Evolutionary conservation across 2,888 invertebrate genomes (phyloP).

Genomic region (Cremastobaeus sp.): DNA sequence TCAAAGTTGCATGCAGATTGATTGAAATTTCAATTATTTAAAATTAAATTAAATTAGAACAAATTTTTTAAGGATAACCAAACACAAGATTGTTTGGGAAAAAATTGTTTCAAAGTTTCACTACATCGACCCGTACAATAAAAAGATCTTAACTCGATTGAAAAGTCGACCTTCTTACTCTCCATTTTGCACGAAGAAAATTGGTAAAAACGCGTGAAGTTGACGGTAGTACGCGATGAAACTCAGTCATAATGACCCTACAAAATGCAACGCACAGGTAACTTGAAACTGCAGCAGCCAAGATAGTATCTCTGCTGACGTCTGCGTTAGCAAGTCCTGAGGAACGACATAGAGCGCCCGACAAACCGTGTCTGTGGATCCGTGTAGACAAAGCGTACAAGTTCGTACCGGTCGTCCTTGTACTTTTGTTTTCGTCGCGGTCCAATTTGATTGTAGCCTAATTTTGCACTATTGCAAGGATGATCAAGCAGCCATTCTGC

Average conservation of each 20-base stretch:
- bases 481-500: constrained; percentile 16
- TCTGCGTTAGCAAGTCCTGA: constrained; percentile 72
- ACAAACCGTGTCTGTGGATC: constrained; percentile 40
- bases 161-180: constrained; percentile 3
- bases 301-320: constrained; percentile 74
- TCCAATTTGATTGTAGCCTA: constrained; percentile 34
- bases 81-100: too few relatives aligned
- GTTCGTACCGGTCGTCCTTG: constrained; percentile 53
- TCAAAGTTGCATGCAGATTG: too few relatives aligned
- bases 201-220: constrained; percentile 59
- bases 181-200: constrained; percentile 14
- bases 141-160: too few relatives aligned
- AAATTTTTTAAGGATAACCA: too few relatives aligned
- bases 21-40: too few relatives aligned
- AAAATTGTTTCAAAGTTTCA: too few relatives aligned
- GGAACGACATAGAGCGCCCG: constrained; percentile 47
- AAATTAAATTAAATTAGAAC: too few relatives aligned
- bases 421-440: constrained; percentile 34
- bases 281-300: constrained; percentile 68
- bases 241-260: constrained; percentile 66
- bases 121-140: too few relatives aligned
- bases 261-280: constrained; percentile 68
- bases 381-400: constrained; percentile 27
- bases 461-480: constrained; percentile 8
- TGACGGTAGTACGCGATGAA: constrained; percentile 66